phyloP scores from a whole-genome alignment of 2,113 vertebrate genomes.

The Chaetodon auriga region DNA sequence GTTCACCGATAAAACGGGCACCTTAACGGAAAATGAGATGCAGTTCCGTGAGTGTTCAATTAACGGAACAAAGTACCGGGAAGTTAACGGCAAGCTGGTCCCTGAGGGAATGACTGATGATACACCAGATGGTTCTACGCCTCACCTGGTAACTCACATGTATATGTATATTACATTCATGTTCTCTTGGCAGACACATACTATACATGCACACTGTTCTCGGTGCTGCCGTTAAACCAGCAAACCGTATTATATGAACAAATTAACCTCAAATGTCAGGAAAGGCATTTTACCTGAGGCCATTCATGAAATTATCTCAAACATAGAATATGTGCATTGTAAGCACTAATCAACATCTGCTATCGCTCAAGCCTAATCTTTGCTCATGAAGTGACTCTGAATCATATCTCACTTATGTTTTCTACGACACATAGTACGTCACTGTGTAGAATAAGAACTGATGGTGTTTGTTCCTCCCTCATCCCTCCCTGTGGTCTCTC shows the following conservation, averaged over 20 bases:
- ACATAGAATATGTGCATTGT: background rate
- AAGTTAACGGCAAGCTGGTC: slow-evolving; percentile 93
- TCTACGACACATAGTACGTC: background rate
- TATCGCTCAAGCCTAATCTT: background rate
- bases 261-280: background rate
- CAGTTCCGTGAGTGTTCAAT: slow-evolving; percentile 97
- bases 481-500: slow-evolving; percentile 13
- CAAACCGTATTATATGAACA: background rate
- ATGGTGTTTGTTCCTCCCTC: background rate
- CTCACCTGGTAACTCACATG: slow-evolving; percentile 83
- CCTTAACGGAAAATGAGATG: slow-evolving; percentile 99
- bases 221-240: background rate
- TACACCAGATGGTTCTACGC: slow-evolving; percentile 85
- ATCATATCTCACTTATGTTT: background rate
- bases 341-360: background rate
- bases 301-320: background rate
- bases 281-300: background rate
- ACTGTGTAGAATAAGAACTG: background rate
- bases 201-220: background rate
- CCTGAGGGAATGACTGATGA: slow-evolving; percentile 93
- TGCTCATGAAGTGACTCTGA: background rate
- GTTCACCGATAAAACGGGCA: slow-evolving; percentile 98
- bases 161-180: background rate
- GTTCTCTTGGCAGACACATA: background rate
- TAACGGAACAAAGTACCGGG: slow-evolving; percentile 95